Evolutionary conservation across 2,113 vertebrate genomes (phyloP), one percentile per base, ranked within the genome.

Genomic region (Scolopax mira): DNA sequence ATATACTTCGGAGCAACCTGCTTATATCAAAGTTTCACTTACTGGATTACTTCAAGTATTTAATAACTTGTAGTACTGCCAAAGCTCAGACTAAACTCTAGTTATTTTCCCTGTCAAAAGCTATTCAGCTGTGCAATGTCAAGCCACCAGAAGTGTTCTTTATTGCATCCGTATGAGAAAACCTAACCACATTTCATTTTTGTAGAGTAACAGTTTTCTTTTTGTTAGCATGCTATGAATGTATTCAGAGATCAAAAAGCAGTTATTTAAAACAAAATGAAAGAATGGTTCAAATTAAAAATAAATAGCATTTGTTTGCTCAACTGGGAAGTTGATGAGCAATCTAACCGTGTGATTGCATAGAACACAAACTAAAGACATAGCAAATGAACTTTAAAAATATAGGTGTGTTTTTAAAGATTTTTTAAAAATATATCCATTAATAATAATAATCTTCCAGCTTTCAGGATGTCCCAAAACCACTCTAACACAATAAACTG

Each of bases 31-130:
- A 72, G 75, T 79, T 92, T 85, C 42, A 58, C 75, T 97, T 97
- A 93, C 90, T 94, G 90, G 79, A 96, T 96, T 97, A 95, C 90
- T 81, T 88, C 67, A 95, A 95, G 93, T 96, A 95, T 91, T 94
- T 93, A 96, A 96, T 94, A 90, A 89, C 69, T 91, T 95, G 79
- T 85, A 92, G 35, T 87, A 70, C 85, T 96, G 96, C 94, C 93
- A 95, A 95, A 96, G 57, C 51, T 95, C 92, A 97, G 74, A 85
- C 89, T 92, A 91, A 96, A 88, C 88, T 86, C 23, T 42, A 83
- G 80, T 75, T 91, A 94, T 95, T 96, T 95, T 94, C 60, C 80
- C 75, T 94, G 89, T 95, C 96, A 96, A 88, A 92, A 96, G 46
- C 61, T 81, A 83, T 96, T 96, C 77, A 82, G 77, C 95, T 97